Conservation (phyloP, 2,113 vertebrate genomes). For the Malurus alboscapulatus region DNA sequence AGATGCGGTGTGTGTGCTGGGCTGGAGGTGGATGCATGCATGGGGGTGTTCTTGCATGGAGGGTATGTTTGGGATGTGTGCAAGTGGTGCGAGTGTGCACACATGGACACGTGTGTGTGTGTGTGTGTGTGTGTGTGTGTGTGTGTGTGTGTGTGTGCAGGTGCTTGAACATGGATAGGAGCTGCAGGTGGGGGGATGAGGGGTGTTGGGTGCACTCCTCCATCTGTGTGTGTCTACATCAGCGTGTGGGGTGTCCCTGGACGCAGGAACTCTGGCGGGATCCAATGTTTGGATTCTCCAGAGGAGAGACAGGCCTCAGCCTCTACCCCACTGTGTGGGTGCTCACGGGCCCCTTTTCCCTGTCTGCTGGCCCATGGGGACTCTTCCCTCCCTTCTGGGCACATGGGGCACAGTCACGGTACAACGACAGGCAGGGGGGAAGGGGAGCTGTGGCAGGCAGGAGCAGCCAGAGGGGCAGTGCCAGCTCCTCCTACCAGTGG, state of each 20-base stretch:
- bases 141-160: not conserved
- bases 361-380: not conserved
- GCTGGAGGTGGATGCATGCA: not conserved
- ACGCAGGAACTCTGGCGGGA: not conserved
- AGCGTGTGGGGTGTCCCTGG: not conserved
- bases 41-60: not conserved
- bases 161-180: not conserved
- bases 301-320: not conserved
- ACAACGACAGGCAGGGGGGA: not conserved
- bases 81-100: not conserved
- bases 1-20: not conserved
- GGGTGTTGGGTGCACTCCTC: rapidly evolving
- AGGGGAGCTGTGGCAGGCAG: not conserved
- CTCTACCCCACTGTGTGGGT: not conserved
- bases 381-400: not conserved
- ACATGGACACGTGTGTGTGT: not conserved
- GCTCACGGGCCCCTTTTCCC: not conserved
- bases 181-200: not conserved
- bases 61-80: not conserved
- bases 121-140: not conserved
- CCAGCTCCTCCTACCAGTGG: not conserved
- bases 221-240: not conserved
- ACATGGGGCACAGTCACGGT: not conserved
- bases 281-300: not conserved
- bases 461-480: not conserved